Evolutionary conservation across 1,140 invertebrate genomes (phyloP).

Genomic region (Popillia japonica): DNA sequence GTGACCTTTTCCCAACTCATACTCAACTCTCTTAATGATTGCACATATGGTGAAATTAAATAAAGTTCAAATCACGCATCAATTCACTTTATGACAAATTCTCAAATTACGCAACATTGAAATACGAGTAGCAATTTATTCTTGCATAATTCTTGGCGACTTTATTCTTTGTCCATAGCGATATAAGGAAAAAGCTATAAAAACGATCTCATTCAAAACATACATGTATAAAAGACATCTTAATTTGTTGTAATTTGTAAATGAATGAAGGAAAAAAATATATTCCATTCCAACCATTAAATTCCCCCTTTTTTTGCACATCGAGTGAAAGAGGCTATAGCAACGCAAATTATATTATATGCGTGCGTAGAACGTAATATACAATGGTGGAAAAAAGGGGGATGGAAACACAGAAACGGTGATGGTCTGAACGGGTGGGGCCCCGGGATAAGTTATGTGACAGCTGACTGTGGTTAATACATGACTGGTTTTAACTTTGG

Average conservation of each 20-base stretch:
- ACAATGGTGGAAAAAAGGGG: conserved; percentile 14
- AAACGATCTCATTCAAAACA: not conserved
- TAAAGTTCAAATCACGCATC: too few relatives aligned
- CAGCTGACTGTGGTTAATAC: conserved; percentile 50
- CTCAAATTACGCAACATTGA: too few relatives aligned
- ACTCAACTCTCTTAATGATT: too few relatives aligned
- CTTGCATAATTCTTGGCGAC: too few relatives aligned
- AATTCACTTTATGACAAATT: too few relatives aligned
- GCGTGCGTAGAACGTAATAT: not conserved
- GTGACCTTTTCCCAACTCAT: too few relatives aligned
- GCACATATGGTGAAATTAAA: too few relatives aligned
- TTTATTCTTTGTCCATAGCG: too few relatives aligned
- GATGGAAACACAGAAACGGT: conserved; percentile 25
- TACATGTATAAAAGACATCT: not conserved
- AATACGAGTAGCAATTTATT: too few relatives aligned
- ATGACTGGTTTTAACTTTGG: conserved; percentile 42
- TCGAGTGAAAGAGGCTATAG: conserved; percentile 3
- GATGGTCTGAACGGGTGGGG: conserved; percentile 46
- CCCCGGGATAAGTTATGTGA: conserved; percentile 54
- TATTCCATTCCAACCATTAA: not conserved
- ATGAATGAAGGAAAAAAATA: not conserved
- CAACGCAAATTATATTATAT: conserved; percentile 32
- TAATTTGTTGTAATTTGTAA: conserved; percentile 31
- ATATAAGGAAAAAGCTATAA: not conserved
- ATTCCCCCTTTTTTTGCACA: not conserved